phyloP scores from a whole-genome alignment of 1,140 invertebrate species.

The Calephelis virginiensis region DNA sequence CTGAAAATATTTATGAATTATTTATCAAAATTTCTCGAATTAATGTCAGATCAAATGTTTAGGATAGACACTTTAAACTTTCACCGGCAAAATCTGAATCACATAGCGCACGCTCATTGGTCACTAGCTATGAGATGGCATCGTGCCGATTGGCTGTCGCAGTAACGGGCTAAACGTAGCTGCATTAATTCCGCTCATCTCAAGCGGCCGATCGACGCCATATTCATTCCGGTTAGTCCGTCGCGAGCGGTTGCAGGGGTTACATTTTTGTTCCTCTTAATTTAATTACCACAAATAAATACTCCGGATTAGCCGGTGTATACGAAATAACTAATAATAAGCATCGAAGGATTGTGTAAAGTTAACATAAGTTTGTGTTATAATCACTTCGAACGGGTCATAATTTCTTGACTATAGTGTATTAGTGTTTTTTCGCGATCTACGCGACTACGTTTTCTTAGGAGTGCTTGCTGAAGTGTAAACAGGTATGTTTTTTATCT shows the following conservation, averaged over 20 bases:
- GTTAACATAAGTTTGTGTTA: constrained; percentile 58
- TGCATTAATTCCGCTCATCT: constrained; percentile 55
- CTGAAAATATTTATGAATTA: constrained; percentile 14
- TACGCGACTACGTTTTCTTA: constrained; percentile 62
- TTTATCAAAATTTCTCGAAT: constrained; percentile 15
- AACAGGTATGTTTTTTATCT: constrained; percentile 68
- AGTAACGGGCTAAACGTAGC: constrained; percentile 43
- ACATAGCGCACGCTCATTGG: constrained; percentile 40
- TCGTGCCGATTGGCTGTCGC: constrained; percentile 44
- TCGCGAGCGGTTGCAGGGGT: constrained; percentile 58
- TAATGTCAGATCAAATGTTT: constrained; percentile 4
- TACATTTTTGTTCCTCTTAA: constrained; percentile 35
- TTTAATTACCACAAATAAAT: constrained; percentile 27
- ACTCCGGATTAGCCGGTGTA: constrained; percentile 43
- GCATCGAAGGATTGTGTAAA: constrained; percentile 39
- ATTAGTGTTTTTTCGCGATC: constrained; percentile 58
- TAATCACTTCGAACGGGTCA: constrained; percentile 30
- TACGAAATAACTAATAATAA: constrained; percentile 38
- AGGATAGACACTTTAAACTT: constrained; percentile 43
- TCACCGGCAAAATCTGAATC: constrained; percentile 49
- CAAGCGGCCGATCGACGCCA: constrained; percentile 47
- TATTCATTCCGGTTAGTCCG: constrained; percentile 63
- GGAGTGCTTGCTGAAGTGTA: constrained; percentile 59
- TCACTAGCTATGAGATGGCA: constrained; percentile 9
- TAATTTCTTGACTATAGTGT: constrained; percentile 44